Evolutionary conservation across 2,113 vertebrate genomes (phyloP).

Genomic region (Balaeniceps rex): DNA sequence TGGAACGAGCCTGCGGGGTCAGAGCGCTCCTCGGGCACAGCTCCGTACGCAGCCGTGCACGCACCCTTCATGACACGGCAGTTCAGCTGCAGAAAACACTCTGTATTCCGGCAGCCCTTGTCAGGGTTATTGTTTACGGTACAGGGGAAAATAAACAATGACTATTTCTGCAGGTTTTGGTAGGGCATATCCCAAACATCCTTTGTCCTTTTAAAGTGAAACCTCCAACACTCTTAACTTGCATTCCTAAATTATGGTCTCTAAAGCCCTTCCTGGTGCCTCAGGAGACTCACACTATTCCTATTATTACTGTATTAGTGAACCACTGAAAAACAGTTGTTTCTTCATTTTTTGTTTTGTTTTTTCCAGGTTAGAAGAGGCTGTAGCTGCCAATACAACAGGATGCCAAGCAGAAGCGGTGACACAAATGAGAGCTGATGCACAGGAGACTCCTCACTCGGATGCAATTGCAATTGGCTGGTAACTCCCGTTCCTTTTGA

Average conservation of each 20-base stretch:
- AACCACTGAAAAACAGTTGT: background rate
- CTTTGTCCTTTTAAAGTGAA: background rate
- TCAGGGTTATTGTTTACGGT: background rate
- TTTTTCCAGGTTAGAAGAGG: background rate
- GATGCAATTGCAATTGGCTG: too few species aligned
- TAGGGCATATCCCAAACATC: background rate
- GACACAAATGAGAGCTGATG: background rate
- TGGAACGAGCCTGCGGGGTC: background rate
- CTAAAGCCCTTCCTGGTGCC: background rate
- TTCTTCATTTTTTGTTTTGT: background rate
- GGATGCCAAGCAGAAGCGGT: background rate
- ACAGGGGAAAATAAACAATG: background rate
- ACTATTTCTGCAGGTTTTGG: background rate
- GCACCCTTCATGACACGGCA: too few species aligned
- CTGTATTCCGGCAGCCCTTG: too few species aligned
- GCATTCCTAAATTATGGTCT: background rate
- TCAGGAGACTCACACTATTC: background rate
- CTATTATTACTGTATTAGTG: background rate
- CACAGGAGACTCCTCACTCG: too few species aligned
- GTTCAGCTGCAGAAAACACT: too few species aligned
- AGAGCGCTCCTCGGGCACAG: too few species aligned
- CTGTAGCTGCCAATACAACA: background rate
- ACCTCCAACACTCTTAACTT: background rate
- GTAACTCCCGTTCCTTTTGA: too few species aligned
- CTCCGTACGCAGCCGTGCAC: fast-evolving